Evolutionary conservation across 1,140 invertebrate species (phyloP), one percentile per base, ranked within the genome.

Genomic region (Phymastichus coffea): DNA sequence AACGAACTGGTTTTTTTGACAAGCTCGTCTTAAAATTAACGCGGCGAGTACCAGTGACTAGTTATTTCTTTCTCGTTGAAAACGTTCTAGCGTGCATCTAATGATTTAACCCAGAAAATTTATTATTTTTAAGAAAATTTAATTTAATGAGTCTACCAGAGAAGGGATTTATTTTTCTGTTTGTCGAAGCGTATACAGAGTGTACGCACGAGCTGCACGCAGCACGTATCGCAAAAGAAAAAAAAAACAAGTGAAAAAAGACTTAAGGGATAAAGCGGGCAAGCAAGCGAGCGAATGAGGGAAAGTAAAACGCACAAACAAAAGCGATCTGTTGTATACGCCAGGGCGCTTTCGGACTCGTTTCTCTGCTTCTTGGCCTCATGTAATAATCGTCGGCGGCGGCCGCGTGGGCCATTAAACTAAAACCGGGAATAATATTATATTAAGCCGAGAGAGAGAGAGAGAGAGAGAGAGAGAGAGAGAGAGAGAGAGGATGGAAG

Each of bases 351-450:
- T 47, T 15, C 47, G 48, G 57, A 46, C 49, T 59, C 49, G 48
- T 53, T 53, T 59, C 57, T 59, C 49, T 9, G 22, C 35, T 46
- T 61, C 38, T 46, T 30, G 40, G 43, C 33, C 40, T 10, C 48
- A 40, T 71, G 77, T 80, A 79, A 80, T 80, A 80, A 80, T 80
- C 78, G 76, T 71, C 73, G 74, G 64, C 68, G 74, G n/a, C n/a
- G n/a, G n/a, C n/a, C n/a, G n/a, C n/a, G n/a, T n/a, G n/a, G n/a
- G 79, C 76, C 76, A 80, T 80, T 80, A 80, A 80, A 80, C 78
- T 79, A 77, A 78, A 60, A 80, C 76, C 76, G 75, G 72, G 76
- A 80, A 80, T 80, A 80, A 80, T 80, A 80, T 78, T 80, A 78
- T 77, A n/a, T n/a, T n/a, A n/a, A n/a, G n/a, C n/a, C n/a, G n/a